These are phyloP conservation scores for Periophthalmus modestus DNA, from an alignment of 2,113 vertebrate species.

Conservation along the genomic window DNA sequence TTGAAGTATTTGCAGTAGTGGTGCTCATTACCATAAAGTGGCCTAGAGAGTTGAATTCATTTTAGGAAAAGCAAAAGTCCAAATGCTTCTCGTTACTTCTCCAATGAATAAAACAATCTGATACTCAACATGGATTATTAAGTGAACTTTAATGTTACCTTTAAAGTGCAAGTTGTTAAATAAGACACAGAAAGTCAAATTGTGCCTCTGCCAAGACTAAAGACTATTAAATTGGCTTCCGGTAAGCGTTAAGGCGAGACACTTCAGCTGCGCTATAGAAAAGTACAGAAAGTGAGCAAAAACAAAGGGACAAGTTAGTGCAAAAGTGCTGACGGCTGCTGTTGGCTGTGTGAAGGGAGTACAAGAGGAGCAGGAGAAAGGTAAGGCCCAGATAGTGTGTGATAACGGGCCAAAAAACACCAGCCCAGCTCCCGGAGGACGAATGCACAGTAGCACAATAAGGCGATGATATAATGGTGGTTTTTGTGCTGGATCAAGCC, in stretches of 20 bases:
- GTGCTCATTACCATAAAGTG: too few species aligned
- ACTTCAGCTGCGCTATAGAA: slow-evolving; percentile 44
- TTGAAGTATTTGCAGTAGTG: too few species aligned
- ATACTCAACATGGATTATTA: too few species aligned
- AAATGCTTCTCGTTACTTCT: too few species aligned
- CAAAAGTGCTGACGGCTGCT: slow-evolving; percentile 64
- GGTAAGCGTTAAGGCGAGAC: slow-evolving; percentile 31
- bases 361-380: slow-evolving; percentile 37
- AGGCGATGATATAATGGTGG: slow-evolving; percentile 61
- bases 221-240: slow-evolving; percentile 42
- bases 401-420: slow-evolving; percentile 64
- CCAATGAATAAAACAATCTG: too few species aligned
- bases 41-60: too few species aligned
- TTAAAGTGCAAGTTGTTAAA: slow-evolving; percentile 34
- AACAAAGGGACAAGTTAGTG: slow-evolving; percentile 58
- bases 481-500: slow-evolving; percentile 62
- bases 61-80: too few species aligned
- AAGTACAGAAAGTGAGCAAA: slow-evolving; percentile 42
- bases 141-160: slow-evolving; percentile 7
- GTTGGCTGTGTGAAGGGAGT: slow-evolving; percentile 46
- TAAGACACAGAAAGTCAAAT: slow-evolving; percentile 30
- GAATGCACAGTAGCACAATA: slow-evolving; percentile 68
- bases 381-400: slow-evolving; percentile 48
- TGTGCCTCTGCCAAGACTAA: slow-evolving; percentile 28
- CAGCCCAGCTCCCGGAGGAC: slow-evolving; percentile 68